Base-by-base conservation (phyloP, 2,888 invertebrate species). In the Platerodrilus igneus region DNA sequence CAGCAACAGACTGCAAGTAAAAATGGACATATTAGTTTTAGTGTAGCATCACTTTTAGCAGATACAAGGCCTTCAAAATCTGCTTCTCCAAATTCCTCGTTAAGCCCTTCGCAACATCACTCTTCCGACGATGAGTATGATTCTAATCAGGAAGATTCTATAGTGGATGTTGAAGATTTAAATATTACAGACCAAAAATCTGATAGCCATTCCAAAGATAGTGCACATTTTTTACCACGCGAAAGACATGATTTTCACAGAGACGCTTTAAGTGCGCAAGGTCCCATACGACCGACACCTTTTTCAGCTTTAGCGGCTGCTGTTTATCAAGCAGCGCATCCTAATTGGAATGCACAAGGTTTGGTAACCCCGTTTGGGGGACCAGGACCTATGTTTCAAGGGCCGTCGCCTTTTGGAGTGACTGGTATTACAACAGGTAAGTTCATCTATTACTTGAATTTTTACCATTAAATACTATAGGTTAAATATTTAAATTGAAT, bases 21-120 rank as follows among this genome's bases (percentile, higher is more conserved):
- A 61, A 74, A 77, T 46, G 79, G 81, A 48, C 73, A 82, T 56
- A 79, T 83, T 60, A 83, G 82, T 69, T 92, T 93, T 73, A 87
- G 90, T 69, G 91, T 92, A 52, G 89, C 91, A 4, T 87, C 91
- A 1, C 76, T 91, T 50, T 70, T 93, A 52, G 83, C 89, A 9
- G 91, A 92, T 58, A 83, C 91, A 15, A 80, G 87, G 63, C 77
- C 78, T 2, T 48, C 53, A 13, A 31, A 45, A 26, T 71, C 73
- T 1, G 67, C 73, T 7, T 74, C 75, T 10, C 60, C 76, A 8
- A 70, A 66, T n/a, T 70, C 74, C 3, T 69, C 3, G 2, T 44
- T 61, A 8, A 61, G 60, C 48, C 62, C 62, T 3, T n/a, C n/a
- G n/a, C 50, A 50, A 20, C 54, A 58, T 17, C 51, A 16, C 20